A percentile compares a stretch with the other conserved stretches of the same genome.
Evolutionary conservation across 2,888 invertebrate species (phyloP).

Genomic region (Crioceris asparagi): DNA sequence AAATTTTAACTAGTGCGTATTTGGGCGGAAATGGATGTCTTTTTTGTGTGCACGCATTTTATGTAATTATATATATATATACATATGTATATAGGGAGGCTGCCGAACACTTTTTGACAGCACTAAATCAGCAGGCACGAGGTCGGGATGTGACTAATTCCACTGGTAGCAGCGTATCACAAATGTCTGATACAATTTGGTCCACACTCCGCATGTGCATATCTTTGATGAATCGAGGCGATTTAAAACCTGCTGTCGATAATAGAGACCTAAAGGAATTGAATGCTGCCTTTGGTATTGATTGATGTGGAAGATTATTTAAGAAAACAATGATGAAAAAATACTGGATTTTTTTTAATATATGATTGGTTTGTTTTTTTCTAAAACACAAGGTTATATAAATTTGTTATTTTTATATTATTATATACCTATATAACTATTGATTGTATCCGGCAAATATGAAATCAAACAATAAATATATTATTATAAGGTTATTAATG

Average conservation of each 20-base stretch:
- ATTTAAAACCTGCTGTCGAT: conserved; percentile 51
- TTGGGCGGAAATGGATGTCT: too few species aligned
- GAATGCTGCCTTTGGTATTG: conserved; percentile 52
- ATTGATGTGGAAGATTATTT: conserved; percentile 39
- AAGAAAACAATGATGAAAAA: too few species aligned
- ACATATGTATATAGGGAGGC: conserved; percentile 58
- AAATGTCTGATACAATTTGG: conserved; percentile 92
- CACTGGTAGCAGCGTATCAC: conserved; percentile 38
- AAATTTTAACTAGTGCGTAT: too few species aligned
- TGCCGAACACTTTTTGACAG: conserved; percentile 87
- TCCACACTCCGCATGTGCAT: conserved; percentile 81
- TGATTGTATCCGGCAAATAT: too few species aligned
- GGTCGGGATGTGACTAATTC: conserved; percentile 46
- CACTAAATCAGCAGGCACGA: conserved; percentile 83
- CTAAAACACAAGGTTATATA: too few species aligned
- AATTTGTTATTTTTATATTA: too few species aligned
- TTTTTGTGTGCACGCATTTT: not conserved
- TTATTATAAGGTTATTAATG: too few species aligned
- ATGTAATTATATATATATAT: not conserved
- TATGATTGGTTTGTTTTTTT: too few species aligned
- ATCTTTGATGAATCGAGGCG: conserved; percentile 64
- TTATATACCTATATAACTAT: too few species aligned
- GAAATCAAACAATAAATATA: too few species aligned
- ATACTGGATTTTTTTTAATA: too few species aligned
- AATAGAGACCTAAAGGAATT: conserved; percentile 49